phyloP scores from a whole-genome alignment of 2,888 invertebrate genomes.

The Drosophila kuntzei region DNA sequence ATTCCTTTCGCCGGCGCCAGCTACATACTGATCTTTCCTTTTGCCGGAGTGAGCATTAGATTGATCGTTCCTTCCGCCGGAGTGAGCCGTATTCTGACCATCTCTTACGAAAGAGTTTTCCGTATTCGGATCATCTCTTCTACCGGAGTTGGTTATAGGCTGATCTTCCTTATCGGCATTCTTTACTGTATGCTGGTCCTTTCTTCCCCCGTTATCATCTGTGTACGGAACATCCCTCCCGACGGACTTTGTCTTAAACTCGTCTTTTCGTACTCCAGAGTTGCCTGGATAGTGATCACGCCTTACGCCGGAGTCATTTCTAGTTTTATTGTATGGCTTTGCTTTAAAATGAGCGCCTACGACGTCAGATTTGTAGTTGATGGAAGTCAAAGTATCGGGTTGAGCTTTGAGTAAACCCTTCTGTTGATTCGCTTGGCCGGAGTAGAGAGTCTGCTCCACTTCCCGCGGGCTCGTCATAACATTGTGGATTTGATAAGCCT shows the following conservation, averaged over 20 bases:
- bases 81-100: background rate
- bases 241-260: background rate
- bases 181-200: background rate
- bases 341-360: background rate
- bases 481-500: background rate
- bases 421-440: background rate
- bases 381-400: background rate
- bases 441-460: background rate
- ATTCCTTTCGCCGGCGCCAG: background rate
- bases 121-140: background rate
- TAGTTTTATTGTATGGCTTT: background rate
- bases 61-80: background rate
- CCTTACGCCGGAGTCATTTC: background rate
- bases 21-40: background rate
- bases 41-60: background rate
- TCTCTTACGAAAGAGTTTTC: background rate
- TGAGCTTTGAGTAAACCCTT: background rate
- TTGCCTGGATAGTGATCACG: background rate
- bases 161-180: background rate
- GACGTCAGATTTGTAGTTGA: background rate
- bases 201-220: background rate
- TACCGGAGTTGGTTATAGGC: background rate
- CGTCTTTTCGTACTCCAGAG: background rate
- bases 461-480: background rate
- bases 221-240: background rate